phyloP scores from a whole-genome alignment of 2,888 invertebrate species.

The Sminthurides aquaticus region DNA sequence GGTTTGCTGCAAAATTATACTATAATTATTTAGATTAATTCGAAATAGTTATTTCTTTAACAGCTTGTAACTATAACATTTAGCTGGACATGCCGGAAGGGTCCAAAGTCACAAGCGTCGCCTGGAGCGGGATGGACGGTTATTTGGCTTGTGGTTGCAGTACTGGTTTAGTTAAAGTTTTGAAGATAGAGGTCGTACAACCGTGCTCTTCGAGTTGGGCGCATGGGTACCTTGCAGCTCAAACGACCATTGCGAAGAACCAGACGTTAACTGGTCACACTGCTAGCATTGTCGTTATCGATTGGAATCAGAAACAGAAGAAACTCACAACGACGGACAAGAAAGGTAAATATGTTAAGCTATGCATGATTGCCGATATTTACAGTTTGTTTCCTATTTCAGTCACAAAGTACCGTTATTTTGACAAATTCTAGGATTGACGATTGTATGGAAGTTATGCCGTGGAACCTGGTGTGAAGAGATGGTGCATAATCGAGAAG shows the following conservation, averaged over 20 bases:
- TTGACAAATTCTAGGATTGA: slow-evolving; percentile 57
- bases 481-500: slow-evolving; percentile 98
- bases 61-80: background rate
- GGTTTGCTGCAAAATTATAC: slow-evolving; percentile 53
- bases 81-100: slow-evolving; percentile 96
- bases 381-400: no score
- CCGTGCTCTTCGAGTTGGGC: background rate
- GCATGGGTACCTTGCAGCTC: slow-evolving; percentile 54
- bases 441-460: slow-evolving; percentile 97
- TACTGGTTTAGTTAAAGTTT: slow-evolving; percentile 87
- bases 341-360: slow-evolving; percentile 54
- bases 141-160: slow-evolving; percentile 96
- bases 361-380: no score
- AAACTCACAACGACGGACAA: slow-evolving; percentile 95
- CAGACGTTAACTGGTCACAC: slow-evolving; percentile 92
- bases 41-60: no score
- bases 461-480: slow-evolving; percentile 92
- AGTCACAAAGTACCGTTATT: background rate
- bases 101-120: slow-evolving; percentile 77
- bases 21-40: no score
- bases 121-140: slow-evolving; percentile 60
- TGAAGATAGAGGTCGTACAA: slow-evolving; percentile 74
- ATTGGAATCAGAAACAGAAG: slow-evolving; percentile 95
- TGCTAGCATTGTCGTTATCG: slow-evolving; percentile 78
- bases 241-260: slow-evolving; percentile 87